These are phyloP conservation scores for Chrysolina americana DNA, from an alignment of 2,888 invertebrate genomes.

Conservation along the genomic window DNA sequence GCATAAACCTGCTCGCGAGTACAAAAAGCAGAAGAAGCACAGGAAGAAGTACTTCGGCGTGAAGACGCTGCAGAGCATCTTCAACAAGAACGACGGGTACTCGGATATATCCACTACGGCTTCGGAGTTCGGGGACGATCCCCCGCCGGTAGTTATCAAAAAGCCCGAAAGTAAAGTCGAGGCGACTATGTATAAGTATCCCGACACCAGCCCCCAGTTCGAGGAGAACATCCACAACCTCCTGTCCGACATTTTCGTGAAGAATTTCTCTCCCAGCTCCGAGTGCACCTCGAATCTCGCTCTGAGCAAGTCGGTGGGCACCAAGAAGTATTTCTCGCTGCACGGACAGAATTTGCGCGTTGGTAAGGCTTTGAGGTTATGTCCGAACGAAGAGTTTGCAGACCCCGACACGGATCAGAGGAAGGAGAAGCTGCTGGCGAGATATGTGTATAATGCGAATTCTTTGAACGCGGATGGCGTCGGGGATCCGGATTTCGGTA, in stretches of 20 bases:
- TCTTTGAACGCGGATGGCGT: slow-evolving; percentile 71
- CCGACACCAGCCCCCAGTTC: slow-evolving; percentile 67
- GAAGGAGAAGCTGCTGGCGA: slow-evolving; percentile 68
- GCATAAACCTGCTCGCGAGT: slow-evolving; percentile 69
- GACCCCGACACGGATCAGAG: slow-evolving; percentile 63
- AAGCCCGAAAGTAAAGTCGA: slow-evolving; percentile 32
- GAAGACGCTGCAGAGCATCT: slow-evolving; percentile 69
- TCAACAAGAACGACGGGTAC: slow-evolving; percentile 68
- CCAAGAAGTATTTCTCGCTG: slow-evolving; percentile 66
- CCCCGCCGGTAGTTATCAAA: slow-evolving; percentile 33
- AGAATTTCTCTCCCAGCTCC: slow-evolving; percentile 58
- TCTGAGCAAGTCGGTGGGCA: slow-evolving; percentile 57
- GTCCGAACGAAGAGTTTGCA: slow-evolving; percentile 65
- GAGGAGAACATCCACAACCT: slow-evolving; percentile 69
- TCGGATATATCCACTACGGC: slow-evolving; percentile 69
- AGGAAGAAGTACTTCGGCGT: slow-evolving; percentile 73
- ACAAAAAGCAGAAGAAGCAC: slow-evolving; percentile 67
- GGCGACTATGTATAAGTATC: slow-evolving; percentile 31
- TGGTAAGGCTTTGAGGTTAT: slow-evolving; percentile 67
- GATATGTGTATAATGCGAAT: slow-evolving; percentile 69
- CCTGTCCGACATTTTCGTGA: slow-evolving; percentile 68
- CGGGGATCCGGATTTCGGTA: slow-evolving; percentile 80
- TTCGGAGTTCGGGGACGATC: slow-evolving; percentile 65
- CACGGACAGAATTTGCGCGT: slow-evolving; percentile 66
- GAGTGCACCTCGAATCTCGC: slow-evolving; percentile 30